These are phyloP conservation scores for Eciton burchellii DNA, from an alignment of 1,140 invertebrate genomes.

Conservation along the genomic window DNA sequence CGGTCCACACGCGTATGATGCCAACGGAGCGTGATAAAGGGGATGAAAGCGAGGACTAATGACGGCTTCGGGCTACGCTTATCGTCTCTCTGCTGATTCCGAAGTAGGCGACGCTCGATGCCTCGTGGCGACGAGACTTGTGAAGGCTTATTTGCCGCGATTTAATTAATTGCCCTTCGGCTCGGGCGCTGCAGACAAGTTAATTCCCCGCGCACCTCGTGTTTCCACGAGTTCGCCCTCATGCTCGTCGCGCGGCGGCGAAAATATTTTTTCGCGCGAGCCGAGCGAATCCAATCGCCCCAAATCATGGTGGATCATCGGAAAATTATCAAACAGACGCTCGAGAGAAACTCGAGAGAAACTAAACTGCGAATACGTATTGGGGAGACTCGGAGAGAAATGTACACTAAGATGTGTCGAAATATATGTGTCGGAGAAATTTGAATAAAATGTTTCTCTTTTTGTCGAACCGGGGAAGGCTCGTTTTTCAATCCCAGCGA, in stretches of 20 bases:
- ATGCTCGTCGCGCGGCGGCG: neutral
- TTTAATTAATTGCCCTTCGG: slow-evolving; percentile 73
- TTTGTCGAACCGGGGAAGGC: too few relatives aligned
- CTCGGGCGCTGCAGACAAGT: slow-evolving; percentile 31
- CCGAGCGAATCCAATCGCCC: too few relatives aligned
- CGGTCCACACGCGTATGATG: slow-evolving; percentile 44
- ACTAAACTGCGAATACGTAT: too few relatives aligned
- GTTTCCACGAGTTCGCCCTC: slow-evolving; percentile 51
- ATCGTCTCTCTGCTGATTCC: slow-evolving; percentile 69
- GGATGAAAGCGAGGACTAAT: slow-evolving; percentile 71
- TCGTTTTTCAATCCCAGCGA: slow-evolving; percentile 6
- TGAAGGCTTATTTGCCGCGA: slow-evolving; percentile 73
- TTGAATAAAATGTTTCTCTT: too few relatives aligned
- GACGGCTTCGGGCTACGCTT: slow-evolving; percentile 68
- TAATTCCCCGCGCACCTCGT: slow-evolving; percentile 41
- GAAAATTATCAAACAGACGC: too few relatives aligned
- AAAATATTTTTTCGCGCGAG: slow-evolving; percentile 11
- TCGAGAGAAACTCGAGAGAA: too few relatives aligned
- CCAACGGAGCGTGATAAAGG: slow-evolving; percentile 53
- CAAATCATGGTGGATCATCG: too few relatives aligned
- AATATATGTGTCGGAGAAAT: too few relatives aligned
- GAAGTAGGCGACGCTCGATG: slow-evolving; percentile 61
- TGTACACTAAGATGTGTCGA: too few relatives aligned
- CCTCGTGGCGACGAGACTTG: slow-evolving; percentile 69
- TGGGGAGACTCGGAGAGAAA: too few relatives aligned